phyloP scores from a whole-genome alignment of 2,888 invertebrate species.

The Pseudeuparius sepicola region DNA sequence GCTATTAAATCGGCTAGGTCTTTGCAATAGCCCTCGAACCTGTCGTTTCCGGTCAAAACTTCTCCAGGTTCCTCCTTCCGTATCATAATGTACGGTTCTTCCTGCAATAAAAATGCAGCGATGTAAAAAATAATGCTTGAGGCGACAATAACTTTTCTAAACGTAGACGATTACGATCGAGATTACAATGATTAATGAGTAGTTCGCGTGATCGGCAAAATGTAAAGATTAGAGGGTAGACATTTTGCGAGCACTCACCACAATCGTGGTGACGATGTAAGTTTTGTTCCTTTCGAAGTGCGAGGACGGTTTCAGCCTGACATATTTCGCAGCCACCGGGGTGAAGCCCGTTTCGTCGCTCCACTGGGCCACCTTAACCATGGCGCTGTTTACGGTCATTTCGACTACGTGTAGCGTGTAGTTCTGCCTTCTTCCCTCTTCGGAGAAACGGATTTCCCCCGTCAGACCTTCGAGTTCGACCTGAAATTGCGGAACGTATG shows the following conservation, averaged over 20 bases:
- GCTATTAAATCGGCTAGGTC: slow-evolving; percentile 79
- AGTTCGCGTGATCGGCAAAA: slow-evolving; percentile 2
- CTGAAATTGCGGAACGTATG: too few species aligned
- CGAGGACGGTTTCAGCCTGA: slow-evolving; percentile 57
- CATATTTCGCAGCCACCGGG: slow-evolving; percentile 64
- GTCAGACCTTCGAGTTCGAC: slow-evolving; percentile 85
- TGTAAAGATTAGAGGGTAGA: slow-evolving; percentile 3
- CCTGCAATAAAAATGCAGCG: slow-evolving; percentile 45
- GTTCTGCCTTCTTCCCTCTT: slow-evolving; percentile 79
- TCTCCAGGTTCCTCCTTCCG: slow-evolving; percentile 57
- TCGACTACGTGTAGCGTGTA: slow-evolving; percentile 85
- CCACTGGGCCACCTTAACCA: slow-evolving; percentile 89
- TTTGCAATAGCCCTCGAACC: slow-evolving; percentile 85
- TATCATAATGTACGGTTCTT: slow-evolving; percentile 82
- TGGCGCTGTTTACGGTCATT: slow-evolving; percentile 88
- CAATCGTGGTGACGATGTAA: slow-evolving; percentile 75
- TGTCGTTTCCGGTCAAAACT: slow-evolving; percentile 60
- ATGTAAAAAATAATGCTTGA: too few species aligned
- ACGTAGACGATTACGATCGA: too few species aligned
- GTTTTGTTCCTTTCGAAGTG: slow-evolving; percentile 75
- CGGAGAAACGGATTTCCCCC: slow-evolving; percentile 84
- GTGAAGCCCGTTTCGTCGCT: slow-evolving; percentile 69
- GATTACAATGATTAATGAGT: slow-evolving; percentile 14
- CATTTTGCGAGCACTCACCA: too few species aligned
- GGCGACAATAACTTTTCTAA: too few species aligned